Evolutionary conservation across 2,797 vertebrate species (phyloP).

Genomic region (Mus minutoides): DNA sequence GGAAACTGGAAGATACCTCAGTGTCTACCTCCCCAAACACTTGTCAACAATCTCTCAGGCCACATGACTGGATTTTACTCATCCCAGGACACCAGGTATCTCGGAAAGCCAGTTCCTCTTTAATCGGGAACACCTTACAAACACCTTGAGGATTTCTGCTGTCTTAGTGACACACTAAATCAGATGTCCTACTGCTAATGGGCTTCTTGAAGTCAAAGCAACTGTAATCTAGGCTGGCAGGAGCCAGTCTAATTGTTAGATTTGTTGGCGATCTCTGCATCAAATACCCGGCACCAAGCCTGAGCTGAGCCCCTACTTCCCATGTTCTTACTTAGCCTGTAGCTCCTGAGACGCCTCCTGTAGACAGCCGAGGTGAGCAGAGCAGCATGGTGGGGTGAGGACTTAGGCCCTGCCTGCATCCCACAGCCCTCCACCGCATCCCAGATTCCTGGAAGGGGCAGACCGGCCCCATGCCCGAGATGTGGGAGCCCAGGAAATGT

Average conservation of each 20-base stretch:
- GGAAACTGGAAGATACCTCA: background rate
- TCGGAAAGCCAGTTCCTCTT: background rate
- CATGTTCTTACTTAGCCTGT: background rate
- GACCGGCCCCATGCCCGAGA: background rate
- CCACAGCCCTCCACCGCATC: background rate
- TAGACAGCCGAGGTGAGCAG: background rate
- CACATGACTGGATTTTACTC: background rate
- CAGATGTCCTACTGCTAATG: background rate
- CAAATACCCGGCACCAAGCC: too few relatives aligned
- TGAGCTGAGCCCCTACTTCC: background rate
- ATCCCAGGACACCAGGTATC: background rate
- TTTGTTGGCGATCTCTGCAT: background rate
- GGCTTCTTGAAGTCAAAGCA: background rate
- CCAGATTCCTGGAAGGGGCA: background rate
- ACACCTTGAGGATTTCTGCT: background rate
- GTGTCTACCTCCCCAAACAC: background rate
- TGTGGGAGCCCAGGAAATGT: background rate
- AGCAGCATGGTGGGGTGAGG: background rate
- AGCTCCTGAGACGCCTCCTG: background rate
- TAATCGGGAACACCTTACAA: background rate
- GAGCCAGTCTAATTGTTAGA: background rate
- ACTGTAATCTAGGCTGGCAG: background rate
- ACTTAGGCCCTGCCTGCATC: background rate
- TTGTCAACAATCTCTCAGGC: background rate
- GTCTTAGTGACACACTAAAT: background rate